Evolutionary conservation across 2,113 vertebrate species (phyloP), one percentile per base, ranked within the genome.

Genomic region (Grammomys dolichurus): DNA sequence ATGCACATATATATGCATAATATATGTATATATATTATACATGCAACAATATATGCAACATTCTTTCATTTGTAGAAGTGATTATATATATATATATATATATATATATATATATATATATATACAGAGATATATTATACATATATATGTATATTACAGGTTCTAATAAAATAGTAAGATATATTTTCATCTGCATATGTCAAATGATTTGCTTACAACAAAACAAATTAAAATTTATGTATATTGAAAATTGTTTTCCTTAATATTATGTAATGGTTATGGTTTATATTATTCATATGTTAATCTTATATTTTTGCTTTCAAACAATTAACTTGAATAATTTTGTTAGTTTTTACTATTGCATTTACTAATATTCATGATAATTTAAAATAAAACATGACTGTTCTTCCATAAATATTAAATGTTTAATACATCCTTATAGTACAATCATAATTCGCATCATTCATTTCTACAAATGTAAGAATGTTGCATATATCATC

Each of bases 161-260:
- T 36, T 10, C 2, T 81, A 19, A n/a, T 56, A 10, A 56, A 22
- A 81, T 56, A n/a, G 7, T 4, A 56, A 22, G 33, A 33, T 20
- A 81, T 22, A 56, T 56, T 81, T 54, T 81, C 54, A 24, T 36
- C 54, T 33, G 54, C 56, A 36, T 22, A 56, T 56, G 5, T 56
- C 33, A 81, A n/a, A 54, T 80, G 11, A 4, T 20, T 90, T 60
- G 63, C 63, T 89, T 95, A 76, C 1, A 70, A 16, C 24, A 93
- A 67, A 54, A 72, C 6, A 33, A 86, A 5, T 77, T 85, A 76
- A 92, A 54, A 80, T 95, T 87, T 88, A 67, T 95, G 11, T 67
- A 10, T 2, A 72, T 63, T 0, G 0, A 86, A 72, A 86, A 73
- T 58, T 91, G 78, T 7, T 56, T 24, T 58, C 69, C n/a, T 51